Base-by-base conservation (phyloP, 2,888 invertebrate genomes). In the Apodemia mormo region DNA sequence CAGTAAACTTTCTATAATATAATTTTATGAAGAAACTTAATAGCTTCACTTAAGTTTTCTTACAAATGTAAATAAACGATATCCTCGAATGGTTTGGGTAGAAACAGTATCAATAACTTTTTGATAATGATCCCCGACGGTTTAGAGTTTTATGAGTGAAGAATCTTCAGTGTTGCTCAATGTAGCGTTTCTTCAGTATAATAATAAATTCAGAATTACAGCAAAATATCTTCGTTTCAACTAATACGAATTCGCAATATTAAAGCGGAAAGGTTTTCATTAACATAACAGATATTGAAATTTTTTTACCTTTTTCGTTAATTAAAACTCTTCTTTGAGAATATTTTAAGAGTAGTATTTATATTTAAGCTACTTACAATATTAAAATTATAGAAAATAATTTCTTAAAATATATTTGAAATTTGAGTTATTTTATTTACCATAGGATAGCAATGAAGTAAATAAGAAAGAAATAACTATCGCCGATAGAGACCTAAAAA, bases 21-120 rank as follows among this genome's bases (percentile, higher is more conserved):
- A 70, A 73, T 73, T 74, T 74, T 73, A 73, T 72, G 74, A 71
- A 66, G 56, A 61, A 75, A 75, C 71, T 75, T 71, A 70, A 58
- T 69, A 70, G 68, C 71, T 71, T 68, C 71, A 70, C 69, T 68
- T 67, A 66, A 74, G 70, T 73, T 74, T 70, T 70, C 71, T 71
- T 72, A 75, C 74, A 75, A 75, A 74, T 66, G 67, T 49, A 68
- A 71, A 73, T 70, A 70, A 71, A 68, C 65, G 68, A 12, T 68
- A 29, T n/a, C 68, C 45, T n/a, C 12, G 52, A 65, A 30, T 40
- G 29, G 45, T 33, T 65, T 69, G 43, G 14, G 61, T 29, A 40
- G 52, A 64, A 56, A 54, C 66, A 56, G 66, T 49, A 43, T 68
- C 65, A 65, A 68, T 68, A 29, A 68, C 65, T 70, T 68, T 68